These are phyloP conservation scores for Eira barbara DNA, from an alignment of 2,113 vertebrate genomes.

Conservation along the genomic window DNA sequence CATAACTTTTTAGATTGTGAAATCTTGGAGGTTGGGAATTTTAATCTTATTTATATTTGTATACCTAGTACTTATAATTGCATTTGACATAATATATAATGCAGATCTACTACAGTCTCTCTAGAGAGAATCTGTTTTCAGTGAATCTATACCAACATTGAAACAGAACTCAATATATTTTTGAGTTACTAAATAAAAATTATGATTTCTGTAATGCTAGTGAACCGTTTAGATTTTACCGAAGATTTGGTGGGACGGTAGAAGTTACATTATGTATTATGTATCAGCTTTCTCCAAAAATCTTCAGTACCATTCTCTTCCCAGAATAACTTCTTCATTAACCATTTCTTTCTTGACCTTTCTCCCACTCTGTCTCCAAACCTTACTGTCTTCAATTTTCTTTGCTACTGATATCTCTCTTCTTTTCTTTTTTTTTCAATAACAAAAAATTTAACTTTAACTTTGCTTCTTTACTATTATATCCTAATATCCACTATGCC, in stretches of 20 bases:
- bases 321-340: neutral
- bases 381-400: neutral
- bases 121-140: neutral
- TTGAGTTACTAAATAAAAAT: neutral
- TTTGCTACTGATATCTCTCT: neutral
- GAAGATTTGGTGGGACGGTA: neutral
- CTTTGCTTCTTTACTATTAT: neutral
- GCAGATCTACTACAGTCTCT: neutral
- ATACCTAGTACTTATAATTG: neutral
- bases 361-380: neutral
- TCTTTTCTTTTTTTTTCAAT: neutral
- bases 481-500: neutral
- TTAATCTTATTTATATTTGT: neutral
- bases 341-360: neutral
- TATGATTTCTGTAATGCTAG: neutral
- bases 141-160: neutral
- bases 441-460: neutral
- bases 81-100: neutral
- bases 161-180: neutral
- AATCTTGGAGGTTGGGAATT: neutral
- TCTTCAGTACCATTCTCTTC: neutral
- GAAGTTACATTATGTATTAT: neutral
- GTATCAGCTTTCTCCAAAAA: neutral
- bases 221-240: neutral
- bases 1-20: neutral